Percentiles rank a stretch among this genome's conserved stretches.
Evolutionary conservation across 2,113 vertebrate species (phyloP).

Genomic region (Martes martes): DNA sequence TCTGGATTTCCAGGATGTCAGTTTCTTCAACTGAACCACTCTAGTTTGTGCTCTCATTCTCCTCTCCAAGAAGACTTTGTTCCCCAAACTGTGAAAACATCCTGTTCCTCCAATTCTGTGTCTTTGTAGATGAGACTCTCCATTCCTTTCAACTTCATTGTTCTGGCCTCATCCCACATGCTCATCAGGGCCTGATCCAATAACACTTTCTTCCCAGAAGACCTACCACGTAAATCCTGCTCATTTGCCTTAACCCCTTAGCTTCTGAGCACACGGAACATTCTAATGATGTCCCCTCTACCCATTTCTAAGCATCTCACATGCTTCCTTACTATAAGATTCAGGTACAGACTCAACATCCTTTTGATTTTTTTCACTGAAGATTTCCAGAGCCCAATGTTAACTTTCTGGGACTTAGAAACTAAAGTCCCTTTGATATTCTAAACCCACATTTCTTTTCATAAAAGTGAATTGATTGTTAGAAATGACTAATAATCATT

Average conservation of each 20-base stretch:
- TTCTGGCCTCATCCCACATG: background rate
- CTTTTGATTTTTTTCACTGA: background rate
- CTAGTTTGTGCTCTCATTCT: background rate
- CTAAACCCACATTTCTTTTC: background rate
- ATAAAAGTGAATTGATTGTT: background rate
- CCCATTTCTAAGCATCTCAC: background rate
- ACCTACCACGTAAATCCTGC: background rate
- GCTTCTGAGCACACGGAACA: background rate
- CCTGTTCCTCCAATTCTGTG: background rate
- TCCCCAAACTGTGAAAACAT: background rate
- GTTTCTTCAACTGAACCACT: background rate
- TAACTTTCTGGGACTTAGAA: background rate
- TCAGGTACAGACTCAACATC: background rate
- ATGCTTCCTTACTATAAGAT: background rate
- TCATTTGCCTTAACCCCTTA: background rate
- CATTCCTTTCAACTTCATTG: background rate
- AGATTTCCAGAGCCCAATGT: background rate
- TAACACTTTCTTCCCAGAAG: background rate
- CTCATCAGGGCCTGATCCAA: background rate
- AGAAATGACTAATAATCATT: background rate
- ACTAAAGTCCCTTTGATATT: background rate
- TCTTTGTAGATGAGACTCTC: background rate
- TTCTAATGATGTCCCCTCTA: too few relatives aligned
- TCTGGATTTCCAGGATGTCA: background rate
- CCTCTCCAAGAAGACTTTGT: background rate